These are phyloP conservation scores for Rhopalosiphum maidis DNA, from an alignment of 1,140 invertebrate genomes.

Conservation along the genomic window DNA sequence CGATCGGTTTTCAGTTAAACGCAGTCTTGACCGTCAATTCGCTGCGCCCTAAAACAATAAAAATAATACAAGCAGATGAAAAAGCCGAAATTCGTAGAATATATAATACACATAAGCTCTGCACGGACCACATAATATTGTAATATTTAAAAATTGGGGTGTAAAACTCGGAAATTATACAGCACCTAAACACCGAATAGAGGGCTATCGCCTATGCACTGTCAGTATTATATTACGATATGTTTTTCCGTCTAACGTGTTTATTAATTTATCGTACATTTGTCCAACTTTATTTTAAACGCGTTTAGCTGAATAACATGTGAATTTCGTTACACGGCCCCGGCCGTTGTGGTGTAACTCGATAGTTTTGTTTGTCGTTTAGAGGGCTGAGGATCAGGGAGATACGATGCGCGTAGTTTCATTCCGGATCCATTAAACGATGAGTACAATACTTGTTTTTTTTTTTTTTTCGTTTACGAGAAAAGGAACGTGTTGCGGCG, in stretches of 20 bases:
- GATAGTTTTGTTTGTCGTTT: neutral
- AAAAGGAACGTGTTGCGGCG: neutral
- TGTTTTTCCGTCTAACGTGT: neutral
- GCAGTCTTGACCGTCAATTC: too few relatives aligned
- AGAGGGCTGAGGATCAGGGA: neutral
- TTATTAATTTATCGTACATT: neutral
- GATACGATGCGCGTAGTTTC: neutral
- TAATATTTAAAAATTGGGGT: neutral
- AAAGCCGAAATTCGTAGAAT: neutral
- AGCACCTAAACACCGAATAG: neutral
- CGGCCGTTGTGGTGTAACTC: neutral
- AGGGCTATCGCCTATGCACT: neutral
- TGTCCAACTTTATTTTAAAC: neutral
- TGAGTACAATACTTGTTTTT: neutral
- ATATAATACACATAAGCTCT: neutral
- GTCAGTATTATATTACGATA: neutral
- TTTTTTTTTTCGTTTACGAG: neutral
- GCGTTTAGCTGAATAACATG: neutral
- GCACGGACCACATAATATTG: neutral
- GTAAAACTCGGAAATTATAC: neutral
- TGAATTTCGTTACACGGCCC: neutral
- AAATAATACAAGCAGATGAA: neutral
- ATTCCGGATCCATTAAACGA: too few relatives aligned
- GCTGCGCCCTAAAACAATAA: too few relatives aligned
- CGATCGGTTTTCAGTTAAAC: too few relatives aligned